phyloP scores from a whole-genome alignment of 2,797 vertebrate species.

The Onychomys torridus region DNA sequence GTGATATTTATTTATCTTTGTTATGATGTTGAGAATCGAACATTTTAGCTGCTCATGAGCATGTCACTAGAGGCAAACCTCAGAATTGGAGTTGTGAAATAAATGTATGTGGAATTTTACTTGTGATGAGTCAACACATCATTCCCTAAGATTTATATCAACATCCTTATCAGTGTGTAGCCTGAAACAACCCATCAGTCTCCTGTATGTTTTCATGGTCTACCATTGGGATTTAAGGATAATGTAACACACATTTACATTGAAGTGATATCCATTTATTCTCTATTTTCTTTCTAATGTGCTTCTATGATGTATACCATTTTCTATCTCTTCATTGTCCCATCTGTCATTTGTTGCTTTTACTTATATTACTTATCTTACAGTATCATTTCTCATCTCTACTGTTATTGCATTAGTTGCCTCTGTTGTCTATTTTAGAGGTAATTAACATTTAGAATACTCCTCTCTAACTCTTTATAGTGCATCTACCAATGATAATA shows the following conservation, averaged over 20 bases:
- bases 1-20: neutral
- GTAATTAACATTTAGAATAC: neutral
- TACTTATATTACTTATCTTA: neutral
- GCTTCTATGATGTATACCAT: neutral
- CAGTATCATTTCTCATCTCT: neutral
- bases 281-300: neutral
- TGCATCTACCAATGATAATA: neutral
- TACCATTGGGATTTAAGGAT: neutral
- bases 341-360: neutral
- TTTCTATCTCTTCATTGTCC: neutral
- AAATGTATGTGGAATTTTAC: neutral
- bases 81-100: neutral
- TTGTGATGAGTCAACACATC: neutral
- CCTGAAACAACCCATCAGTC: neutral
- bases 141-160: neutral
- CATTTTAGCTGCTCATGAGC: neutral
- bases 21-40: neutral
- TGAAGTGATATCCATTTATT: neutral
- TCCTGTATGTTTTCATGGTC: neutral
- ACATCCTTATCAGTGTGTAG: neutral
- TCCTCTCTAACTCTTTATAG: neutral
- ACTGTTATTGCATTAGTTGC: neutral
- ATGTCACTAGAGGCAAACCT: conserved; percentile 16
- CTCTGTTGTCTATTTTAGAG: neutral
- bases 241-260: neutral